Base-by-base conservation (phyloP, 2,797 vertebrate species). In the Sandelia bainsii region DNA sequence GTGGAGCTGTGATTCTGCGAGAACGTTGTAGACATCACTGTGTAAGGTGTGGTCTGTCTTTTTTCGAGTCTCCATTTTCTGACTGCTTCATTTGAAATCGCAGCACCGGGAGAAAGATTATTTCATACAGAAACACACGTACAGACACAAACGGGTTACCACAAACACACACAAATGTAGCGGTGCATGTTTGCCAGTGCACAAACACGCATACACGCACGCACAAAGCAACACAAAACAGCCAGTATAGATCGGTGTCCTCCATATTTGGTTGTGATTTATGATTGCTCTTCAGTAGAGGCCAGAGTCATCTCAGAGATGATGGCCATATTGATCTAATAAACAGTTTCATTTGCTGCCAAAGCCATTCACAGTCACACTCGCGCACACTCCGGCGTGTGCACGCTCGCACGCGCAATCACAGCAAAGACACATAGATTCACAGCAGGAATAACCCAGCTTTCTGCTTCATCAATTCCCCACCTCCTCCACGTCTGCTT, bases 251-350 rank as follows among this genome's bases (percentile, higher is more conserved):
- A 90, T 91, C 61, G 67, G 50, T 84, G 88, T 79, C 87, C 84
- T 91, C 88, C 88, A 87, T 89, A 88, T 92, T 91, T 87, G 80
- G 79, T 79, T 79, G 89, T 95, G 95, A 95, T 96, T 94, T 95
- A 95, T 95, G 92, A 93, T 90, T 89, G 91, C 84, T 95, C 94
- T 95, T 94, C 93, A 91, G 92, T 83, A 93, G 91, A 92, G 94
- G 94, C 92, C 90, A 94, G 92, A 94, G 93, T 95, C 94, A 95
- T 97, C 95, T 93, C 89, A 92, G 93, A 95, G 94, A 96, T 95
- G 94, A 96, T 94, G 94, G 93, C 91, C 87, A 87, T 95, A 96
- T 96, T 92, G 94, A 96, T 96, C 95, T 93, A 82, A 94, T 94
- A 91, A 95, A 94, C 93, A 94, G 91, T 95, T 94, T 95, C 94